Evolutionary conservation across 92 coral and sea anemone genomes (phyloP), one percentile per base, ranked within the genome.

Genomic region (Epizoanthus ramosus): DNA sequence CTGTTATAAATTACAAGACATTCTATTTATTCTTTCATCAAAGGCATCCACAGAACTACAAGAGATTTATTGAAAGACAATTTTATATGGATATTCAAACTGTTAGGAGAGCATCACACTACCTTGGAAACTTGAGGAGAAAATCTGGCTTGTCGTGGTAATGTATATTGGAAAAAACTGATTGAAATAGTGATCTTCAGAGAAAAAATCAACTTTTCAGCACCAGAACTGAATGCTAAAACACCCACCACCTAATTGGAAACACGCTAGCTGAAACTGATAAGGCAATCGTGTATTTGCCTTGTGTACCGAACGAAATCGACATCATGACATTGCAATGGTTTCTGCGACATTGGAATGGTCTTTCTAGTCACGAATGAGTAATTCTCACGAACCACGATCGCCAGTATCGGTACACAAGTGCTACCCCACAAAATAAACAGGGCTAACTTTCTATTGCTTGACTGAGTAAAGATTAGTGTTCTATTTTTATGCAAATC

Each of bases 401-500:
- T 77, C 35, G 8, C 24, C n/a, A 57, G 43, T 6, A 37, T 37
- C 80, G 37, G 12, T 0, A 47, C 53, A 7, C 53, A 77, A 77
- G 41, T 12, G 19, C 21, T 57, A 88, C 70, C 50, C 50, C 74
- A 28, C 28, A 88, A 83, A 83, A 84, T 43, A 88, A 83, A 88
- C 60, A 87, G 39, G 58, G 35, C 84, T 81, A 71, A 79, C 37
- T 84, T 87, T 75, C 82, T 80, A 87, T 83, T 79, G 60, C 82
- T 83, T 52, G 79, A 45, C 84, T 83, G 58, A 87, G 57, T 79
- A 71, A 50, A 84, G 91, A 92, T 84, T 89, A 89, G 89, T 57
- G 74, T 45, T 56, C 87, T 87, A 89, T 92, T 92, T 89, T 85
- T 71, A 92, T 92, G 96, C 96, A 92, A 92, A 92, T 92, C 45